Base-by-base conservation (phyloP, 2,888 invertebrate genomes). In the Agonum fuliginosum region DNA sequence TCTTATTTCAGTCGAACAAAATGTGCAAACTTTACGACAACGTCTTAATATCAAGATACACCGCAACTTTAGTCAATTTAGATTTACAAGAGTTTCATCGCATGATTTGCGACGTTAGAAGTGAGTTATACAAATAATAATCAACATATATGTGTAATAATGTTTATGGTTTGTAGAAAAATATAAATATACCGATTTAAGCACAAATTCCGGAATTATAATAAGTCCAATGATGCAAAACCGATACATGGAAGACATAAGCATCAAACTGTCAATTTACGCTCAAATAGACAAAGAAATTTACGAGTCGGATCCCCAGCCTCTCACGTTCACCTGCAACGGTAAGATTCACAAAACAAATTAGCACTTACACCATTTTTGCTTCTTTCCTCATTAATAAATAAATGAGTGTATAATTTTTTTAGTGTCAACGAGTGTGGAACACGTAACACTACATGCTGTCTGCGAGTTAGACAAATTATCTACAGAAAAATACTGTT, bases 291-390 rank as follows among this genome's bases (percentile, higher is more conserved):
- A 86, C 58, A 86, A 85, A 6, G 85, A 87, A 81, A 85, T 87
- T 14, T 80, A 87, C 19, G 84, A 84, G 73, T 84, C 43, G 20
- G 54, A 67, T 43, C 27, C 67, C 51, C 85, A 85, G 80, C 95
- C 97, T 4, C 92, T 97, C 81, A 91, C 91, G 8, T 98, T 98
- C 86, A 97, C 97, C 37, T 97, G 97, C 84, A 97, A 97, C 87
- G 95, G 97, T 97, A 88, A 89, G 89, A 82, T n/a, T n/a, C n/a
- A n/a, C n/a, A n/a, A n/a, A n/a, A n/a, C n/a, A n/a, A n/a, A n/a
- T n/a, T n/a, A n/a, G n/a, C n/a, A n/a, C n/a, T n/a, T n/a, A n/a
- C n/a, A n/a, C n/a, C n/a, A n/a, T n/a, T n/a, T n/a, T n/a, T n/a
- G n/a, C 46, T 6, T 43, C 51, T n/a, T 10, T 79, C 74, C 75